Conservation (phyloP, 2,797 vertebrate genomes). For the Avahi laniger region DNA sequence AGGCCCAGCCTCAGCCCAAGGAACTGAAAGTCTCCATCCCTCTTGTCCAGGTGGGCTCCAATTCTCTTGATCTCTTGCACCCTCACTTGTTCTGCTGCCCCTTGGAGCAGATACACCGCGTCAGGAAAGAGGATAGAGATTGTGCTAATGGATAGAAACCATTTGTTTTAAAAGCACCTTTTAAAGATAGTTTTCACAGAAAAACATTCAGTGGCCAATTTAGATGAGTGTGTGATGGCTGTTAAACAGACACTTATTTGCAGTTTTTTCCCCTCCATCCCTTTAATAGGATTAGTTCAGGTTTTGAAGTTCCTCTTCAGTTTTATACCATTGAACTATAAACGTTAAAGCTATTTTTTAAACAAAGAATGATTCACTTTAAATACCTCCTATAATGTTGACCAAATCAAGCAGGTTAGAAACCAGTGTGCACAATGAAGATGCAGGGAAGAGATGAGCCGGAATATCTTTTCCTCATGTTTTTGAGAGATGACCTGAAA, state of each 20-base stretch:
- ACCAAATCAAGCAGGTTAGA: neutral
- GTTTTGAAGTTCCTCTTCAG: neutral
- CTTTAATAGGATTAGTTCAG: neutral
- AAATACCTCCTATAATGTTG: constrained; percentile 39
- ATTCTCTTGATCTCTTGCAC: neutral
- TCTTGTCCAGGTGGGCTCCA: neutral
- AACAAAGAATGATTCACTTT: neutral
- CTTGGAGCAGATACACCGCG: neutral
- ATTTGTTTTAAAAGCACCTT: neutral
- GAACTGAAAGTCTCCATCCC: neutral
- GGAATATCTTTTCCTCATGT: constrained; percentile 12
- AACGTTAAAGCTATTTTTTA: neutral
- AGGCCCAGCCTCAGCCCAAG: neutral
- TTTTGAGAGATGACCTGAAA: constrained; percentile 53
- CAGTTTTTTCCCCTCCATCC: too few species aligned
- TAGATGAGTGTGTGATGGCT: neutral
- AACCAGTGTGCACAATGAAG: neutral
- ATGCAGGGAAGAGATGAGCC: neutral
- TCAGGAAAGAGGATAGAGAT: neutral
- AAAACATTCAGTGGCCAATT: neutral
- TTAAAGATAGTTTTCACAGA: neutral
- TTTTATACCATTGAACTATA: constrained; percentile 20
- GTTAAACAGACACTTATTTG: neutral
- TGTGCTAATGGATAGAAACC: neutral
- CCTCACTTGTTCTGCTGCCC: neutral